Evolutionary conservation across 2,113 vertebrate genomes (phyloP), one percentile per base, ranked within the genome.

Genomic region (Nannospalax galili): DNA sequence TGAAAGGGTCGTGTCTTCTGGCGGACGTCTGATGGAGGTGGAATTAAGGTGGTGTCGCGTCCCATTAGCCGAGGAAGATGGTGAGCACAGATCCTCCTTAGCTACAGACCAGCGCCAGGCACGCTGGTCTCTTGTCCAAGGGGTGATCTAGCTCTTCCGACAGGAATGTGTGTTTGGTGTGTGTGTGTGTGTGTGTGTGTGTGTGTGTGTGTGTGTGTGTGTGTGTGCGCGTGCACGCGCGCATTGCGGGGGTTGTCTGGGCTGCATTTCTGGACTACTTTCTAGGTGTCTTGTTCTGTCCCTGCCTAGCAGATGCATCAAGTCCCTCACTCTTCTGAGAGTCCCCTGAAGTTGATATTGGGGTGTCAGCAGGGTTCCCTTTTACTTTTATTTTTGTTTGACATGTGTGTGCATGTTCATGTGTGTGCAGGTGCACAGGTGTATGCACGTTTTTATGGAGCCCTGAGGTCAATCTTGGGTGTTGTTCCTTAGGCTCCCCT

Each of bases 21-120:
- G 97, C 56, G n/a, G 98, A 98, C 98, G 98, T 98, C 98, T 98
- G 98, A 98, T 97, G 97, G 98, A 98, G 98, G 98, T 98, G 97
- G 98, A 98, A 98, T 98, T 98, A 98, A 98, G 98, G 98, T 98
- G 98, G 96, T 95, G 97, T 98, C 97, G 97, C 97, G 97, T 96
- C 93, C 90, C 95, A 97, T 98, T 96, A 97, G 95, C 97, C 97
- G 93, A 42, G 30, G 77, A 1, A 2, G 94, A 88, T 88, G 89
- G 84, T 67, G 79, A 42, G 67, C 37, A 65, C 30, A 40, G 60
- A 1, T 90, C 58, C 94, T 97, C 96, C 96, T 97, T 95, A 70
- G 92, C 88, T 19, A 3, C 0, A 0, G 60, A 17, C 32, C 52
- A 30, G 67, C n/a, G 8, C n/a, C 17, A 7, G 84, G 24, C 35